Conservation (phyloP, 2,888 invertebrate genomes). For the Geophilus truncorum region DNA sequence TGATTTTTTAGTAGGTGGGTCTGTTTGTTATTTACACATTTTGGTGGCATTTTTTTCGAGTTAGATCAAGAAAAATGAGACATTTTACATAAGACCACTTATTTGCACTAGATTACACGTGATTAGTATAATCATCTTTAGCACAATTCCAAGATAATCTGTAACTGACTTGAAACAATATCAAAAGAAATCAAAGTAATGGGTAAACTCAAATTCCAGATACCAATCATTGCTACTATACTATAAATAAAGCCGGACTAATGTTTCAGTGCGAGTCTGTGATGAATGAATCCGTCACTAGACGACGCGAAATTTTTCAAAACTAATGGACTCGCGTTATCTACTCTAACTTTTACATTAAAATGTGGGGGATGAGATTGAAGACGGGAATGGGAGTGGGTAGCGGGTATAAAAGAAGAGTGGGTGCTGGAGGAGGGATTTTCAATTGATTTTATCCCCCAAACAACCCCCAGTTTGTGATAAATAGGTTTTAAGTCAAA, state of each 20-base stretch:
- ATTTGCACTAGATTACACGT: no score
- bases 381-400: neutral
- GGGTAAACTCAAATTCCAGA: neutral
- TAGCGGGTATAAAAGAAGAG: neutral
- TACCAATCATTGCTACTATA: neutral
- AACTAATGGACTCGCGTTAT: slow-evolving; percentile 22
- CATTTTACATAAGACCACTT: no score
- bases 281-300: slow-evolving; percentile 16
- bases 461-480: neutral
- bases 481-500: neutral
- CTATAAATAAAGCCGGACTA: neutral
- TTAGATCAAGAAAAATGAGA: no score
- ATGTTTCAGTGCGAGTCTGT: neutral
- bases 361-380: slow-evolving; percentile 20
- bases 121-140: no score
- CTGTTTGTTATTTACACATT: no score
- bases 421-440: neutral
- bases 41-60: no score
- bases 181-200: neutral
- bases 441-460: slow-evolving; percentile 2
- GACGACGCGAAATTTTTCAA: neutral
- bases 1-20: no score
- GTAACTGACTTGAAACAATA: no score
- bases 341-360: slow-evolving; percentile 16
- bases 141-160: no score